These are phyloP conservation scores for Pseudoips prasinana DNA, from an alignment of 2,888 invertebrate species.

Conservation along the genomic window DNA sequence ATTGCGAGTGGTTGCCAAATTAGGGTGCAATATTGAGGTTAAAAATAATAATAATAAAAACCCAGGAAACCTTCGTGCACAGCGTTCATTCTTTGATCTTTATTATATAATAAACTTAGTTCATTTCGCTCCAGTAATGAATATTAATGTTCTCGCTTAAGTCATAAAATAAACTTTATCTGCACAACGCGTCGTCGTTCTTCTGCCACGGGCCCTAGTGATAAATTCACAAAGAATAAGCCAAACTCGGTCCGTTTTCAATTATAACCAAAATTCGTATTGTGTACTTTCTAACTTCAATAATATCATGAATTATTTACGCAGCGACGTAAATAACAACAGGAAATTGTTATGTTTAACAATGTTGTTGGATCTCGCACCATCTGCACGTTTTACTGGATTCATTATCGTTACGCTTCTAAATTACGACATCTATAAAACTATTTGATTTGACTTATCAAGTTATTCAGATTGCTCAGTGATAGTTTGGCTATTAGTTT, in stretches of 20 bases:
- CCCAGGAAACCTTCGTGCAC: constrained; percentile 35
- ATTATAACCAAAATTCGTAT: constrained; percentile 68
- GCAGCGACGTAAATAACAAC: constrained; percentile 50
- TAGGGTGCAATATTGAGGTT: constrained; percentile 23
- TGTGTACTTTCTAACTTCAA: constrained; percentile 64
- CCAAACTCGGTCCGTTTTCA: constrained; percentile 71
- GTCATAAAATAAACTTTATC: constrained; percentile 80
- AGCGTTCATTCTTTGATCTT: constrained; percentile 63
- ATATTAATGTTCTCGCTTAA: constrained; percentile 78
- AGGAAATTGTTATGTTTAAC: constrained; percentile 50
- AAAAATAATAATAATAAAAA: constrained; percentile 44
- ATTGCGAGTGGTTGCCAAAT: constrained; percentile 20
- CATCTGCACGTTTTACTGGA: constrained; percentile 24
- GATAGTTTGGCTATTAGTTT: constrained; percentile 26
- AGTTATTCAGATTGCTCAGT: constrained; percentile 21
- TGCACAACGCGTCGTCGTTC: constrained; percentile 64
- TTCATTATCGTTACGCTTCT: constrained; percentile 19
- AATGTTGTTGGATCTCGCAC: constrained; percentile 26
- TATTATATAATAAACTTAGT: constrained; percentile 78
- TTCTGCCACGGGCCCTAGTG: constrained; percentile 56
- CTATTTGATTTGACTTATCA: constrained; percentile 26
- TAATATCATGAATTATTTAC: constrained; percentile 68
- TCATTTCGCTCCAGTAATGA: constrained; percentile 76
- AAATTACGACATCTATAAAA: constrained; percentile 27
- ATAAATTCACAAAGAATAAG: constrained; percentile 74